phyloP scores from a whole-genome alignment of 2,888 invertebrate species.

The Amblyjoppa fuscipennis region DNA sequence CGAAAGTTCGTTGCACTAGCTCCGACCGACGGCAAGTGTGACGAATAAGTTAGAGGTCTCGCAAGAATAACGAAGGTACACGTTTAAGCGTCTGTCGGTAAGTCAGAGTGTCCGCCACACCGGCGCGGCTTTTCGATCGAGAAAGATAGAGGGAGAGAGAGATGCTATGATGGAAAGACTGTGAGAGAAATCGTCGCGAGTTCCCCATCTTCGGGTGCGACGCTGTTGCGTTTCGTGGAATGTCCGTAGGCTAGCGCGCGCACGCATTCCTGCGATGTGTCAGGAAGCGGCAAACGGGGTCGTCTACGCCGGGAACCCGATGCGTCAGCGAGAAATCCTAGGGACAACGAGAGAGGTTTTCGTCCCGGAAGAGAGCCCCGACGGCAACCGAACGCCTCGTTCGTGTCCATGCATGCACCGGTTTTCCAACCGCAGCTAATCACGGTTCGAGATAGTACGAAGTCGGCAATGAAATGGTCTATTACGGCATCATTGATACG shows the following conservation, averaged over 20 bases:
- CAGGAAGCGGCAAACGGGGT: conserved; percentile 5
- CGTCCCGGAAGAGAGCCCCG: conserved; percentile 20
- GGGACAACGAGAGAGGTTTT: not conserved
- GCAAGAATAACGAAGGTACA: no score
- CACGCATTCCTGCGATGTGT: conserved; percentile 52
- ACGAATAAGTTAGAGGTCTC: no score
- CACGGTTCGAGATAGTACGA: not conserved
- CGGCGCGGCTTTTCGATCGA: no score
- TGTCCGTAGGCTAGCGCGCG: conserved; percentile 50
- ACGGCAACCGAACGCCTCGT: not conserved
- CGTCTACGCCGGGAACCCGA: conserved; percentile 14
- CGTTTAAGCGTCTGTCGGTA: no score
- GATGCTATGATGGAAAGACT: not conserved
- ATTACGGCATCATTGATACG: not conserved
- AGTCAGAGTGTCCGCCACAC: no score
- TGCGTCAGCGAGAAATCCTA: conserved; percentile 25
- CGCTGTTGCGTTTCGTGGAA: conserved; percentile 64
- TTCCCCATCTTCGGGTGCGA: conserved; percentile 31
- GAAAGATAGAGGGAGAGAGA: no score
- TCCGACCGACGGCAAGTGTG: no score
- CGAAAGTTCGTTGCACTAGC: not conserved
- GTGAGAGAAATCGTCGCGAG: not conserved
- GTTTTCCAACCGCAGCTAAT: not conserved
- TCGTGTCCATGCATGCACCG: not conserved
- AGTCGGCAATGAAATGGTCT: not conserved